Conservation (phyloP, 2,888 invertebrate species). For the Sympetrum striolatum region DNA sequence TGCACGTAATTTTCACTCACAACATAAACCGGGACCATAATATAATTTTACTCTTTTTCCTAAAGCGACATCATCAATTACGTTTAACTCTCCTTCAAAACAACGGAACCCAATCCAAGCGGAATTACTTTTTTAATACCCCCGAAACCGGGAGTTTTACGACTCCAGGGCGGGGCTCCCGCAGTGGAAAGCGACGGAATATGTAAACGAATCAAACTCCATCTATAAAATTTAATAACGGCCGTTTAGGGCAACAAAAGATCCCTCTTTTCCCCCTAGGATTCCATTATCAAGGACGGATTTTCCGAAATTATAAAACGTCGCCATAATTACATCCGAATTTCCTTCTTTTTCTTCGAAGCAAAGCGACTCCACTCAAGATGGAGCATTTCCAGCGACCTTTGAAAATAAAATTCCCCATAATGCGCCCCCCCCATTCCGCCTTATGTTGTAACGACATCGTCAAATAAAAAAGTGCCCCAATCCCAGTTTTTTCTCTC, state of each 20-base stretch:
- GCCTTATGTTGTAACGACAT: not conserved
- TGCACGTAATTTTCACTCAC: too few species aligned
- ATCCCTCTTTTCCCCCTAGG: not conserved
- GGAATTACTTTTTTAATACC: too few species aligned
- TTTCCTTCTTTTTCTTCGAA: not conserved
- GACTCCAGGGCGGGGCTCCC: too few species aligned
- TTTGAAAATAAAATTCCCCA: constrained; percentile 1
- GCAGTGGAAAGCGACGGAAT: too few species aligned
- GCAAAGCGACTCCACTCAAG: not conserved
- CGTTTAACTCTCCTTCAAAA: not conserved
- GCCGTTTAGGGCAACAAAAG: not conserved
- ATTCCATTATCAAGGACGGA: not conserved
- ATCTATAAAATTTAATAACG: not conserved
- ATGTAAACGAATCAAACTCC: not conserved
- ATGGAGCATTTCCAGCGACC: not conserved
- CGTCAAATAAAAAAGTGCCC: not conserved
- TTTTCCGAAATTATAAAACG: not conserved
- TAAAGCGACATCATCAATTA: not conserved
- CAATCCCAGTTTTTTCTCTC: not conserved
- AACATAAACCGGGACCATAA: too few species aligned
- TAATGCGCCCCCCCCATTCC: not conserved
- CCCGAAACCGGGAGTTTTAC: too few species aligned
- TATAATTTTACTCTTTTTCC: not conserved
- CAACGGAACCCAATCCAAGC: too few species aligned
- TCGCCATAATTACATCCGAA: not conserved